These are phyloP conservation scores for Todiramphus chloris DNA, from an alignment of 2,113 vertebrate genomes.

Conservation along the genomic window DNA sequence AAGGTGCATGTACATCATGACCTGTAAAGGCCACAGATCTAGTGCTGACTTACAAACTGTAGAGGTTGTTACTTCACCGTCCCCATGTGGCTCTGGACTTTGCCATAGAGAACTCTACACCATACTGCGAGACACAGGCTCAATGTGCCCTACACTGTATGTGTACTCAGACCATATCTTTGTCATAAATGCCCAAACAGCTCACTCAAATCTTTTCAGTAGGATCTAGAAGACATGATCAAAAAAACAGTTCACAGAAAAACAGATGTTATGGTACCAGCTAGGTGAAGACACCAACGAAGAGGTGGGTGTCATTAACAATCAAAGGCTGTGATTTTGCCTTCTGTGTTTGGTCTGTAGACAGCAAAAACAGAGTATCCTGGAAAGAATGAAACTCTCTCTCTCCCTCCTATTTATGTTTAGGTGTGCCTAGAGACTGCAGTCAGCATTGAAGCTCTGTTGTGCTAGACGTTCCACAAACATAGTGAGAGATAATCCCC, in stretches of 20 bases:
- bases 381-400: constrained; percentile 29
- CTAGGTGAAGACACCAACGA: not conserved
- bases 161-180: not conserved
- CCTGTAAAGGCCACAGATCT: not conserved
- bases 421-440: not conserved
- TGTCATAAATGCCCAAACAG: not conserved
- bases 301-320: not conserved
- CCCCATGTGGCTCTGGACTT: not conserved
- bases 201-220: not conserved
- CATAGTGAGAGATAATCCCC: constrained; percentile 26
- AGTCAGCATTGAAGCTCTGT: not conserved
- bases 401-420: constrained; percentile 29
- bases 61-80: not conserved
- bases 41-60: not conserved
- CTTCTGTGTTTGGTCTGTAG: not conserved
- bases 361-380: not conserved
- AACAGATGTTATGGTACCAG: not conserved
- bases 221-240: not conserved
- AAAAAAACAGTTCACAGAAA: not conserved
- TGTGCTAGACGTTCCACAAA: constrained; percentile 47
- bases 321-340: not conserved
- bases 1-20: not conserved
- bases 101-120: not conserved
- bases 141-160: not conserved
- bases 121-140: not conserved